Evolutionary conservation across 1,140 invertebrate genomes (phyloP), one percentile per base, ranked within the genome.

Genomic region (Anthonomus grandis): DNA sequence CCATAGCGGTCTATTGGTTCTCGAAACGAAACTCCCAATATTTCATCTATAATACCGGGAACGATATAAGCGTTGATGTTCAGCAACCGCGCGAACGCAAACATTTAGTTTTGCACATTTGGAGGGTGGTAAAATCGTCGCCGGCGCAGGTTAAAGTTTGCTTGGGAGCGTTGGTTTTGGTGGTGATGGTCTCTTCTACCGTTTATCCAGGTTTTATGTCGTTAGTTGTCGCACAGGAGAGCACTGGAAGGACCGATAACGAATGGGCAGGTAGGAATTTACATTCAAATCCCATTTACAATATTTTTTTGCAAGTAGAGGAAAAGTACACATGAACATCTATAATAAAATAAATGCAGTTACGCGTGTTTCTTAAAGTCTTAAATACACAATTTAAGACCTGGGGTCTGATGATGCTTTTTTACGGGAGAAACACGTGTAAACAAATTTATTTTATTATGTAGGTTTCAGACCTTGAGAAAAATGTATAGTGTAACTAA

Each of bases 171-270:
- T 37, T 65, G 24, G 18, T 63, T 37, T 53, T 63, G 9, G 59
- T 61, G 5, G 49, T 61, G 4, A 62, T 61, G 3, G 54, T 52
- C 4, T 59, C 64, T 19, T 52, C 57, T 12, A 61, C 59, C 19
- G 31, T 65, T 18, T 53, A 60, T 54, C 64, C 64, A 4, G 64
- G 64, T 25, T 58, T 63, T 15, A 47, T 54, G 24, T 50, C 52
- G 12, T 19, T 65, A n/a, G 61, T 65, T 2, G 51, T 60, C 3
- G 52, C 63, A 1, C 9, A 49, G 9, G 34, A 51, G 5, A 57
- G 45, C 10, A 54, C 52, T 15, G 49, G 54, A 46, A 42, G 46
- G 27, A 47, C n/a, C 9, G 34, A 24, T 2, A 46, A 60, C 22
- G 10, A 23, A 18, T 63, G 62, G 62, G 46, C 19, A 44, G 49